phyloP scores from a whole-genome alignment of 2,888 invertebrate species.

The Perizoma affinitatum region DNA sequence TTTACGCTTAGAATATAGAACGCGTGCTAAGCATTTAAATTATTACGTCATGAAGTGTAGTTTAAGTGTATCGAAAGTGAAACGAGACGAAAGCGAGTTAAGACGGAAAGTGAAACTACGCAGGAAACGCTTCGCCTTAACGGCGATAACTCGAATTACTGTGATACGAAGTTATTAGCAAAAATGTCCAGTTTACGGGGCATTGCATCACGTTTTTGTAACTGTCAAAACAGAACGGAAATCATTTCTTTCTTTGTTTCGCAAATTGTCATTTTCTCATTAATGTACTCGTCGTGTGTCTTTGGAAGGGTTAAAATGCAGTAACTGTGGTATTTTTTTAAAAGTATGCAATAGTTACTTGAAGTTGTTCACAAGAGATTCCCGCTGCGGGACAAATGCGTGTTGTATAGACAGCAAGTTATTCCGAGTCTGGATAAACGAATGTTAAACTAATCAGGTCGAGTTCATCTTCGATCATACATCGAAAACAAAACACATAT shows the following conservation, averaged over 20 bases:
- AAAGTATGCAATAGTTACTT: too few relatives aligned
- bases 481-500: constrained; percentile 1
- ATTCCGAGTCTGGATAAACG: too few relatives aligned
- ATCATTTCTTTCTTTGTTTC: not conserved
- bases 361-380: too few relatives aligned
- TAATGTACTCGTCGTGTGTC: too few relatives aligned
- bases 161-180: constrained; percentile 17
- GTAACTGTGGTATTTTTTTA: too few relatives aligned
- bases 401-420: too few relatives aligned
- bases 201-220: not conserved
- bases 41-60: constrained; percentile 29
- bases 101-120: constrained; percentile 41
- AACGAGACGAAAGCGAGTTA: constrained; percentile 37
- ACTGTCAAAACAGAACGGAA: not conserved
- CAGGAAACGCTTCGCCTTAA: constrained; percentile 37
- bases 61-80: constrained; percentile 42
- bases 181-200: constrained; percentile 12
- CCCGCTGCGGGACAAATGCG: too few relatives aligned
- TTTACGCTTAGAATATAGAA: constrained; percentile 28
- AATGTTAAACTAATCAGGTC: not conserved
- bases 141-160: constrained; percentile 27
- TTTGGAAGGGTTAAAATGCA: too few relatives aligned
- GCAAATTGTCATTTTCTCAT: too few relatives aligned
- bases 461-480: constrained; percentile 7
- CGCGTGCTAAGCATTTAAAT: constrained; percentile 29